These are phyloP conservation scores for Pocillopora grandis DNA, from an alignment of 92 coral and sea anemone genomes.

Conservation along the genomic window DNA sequence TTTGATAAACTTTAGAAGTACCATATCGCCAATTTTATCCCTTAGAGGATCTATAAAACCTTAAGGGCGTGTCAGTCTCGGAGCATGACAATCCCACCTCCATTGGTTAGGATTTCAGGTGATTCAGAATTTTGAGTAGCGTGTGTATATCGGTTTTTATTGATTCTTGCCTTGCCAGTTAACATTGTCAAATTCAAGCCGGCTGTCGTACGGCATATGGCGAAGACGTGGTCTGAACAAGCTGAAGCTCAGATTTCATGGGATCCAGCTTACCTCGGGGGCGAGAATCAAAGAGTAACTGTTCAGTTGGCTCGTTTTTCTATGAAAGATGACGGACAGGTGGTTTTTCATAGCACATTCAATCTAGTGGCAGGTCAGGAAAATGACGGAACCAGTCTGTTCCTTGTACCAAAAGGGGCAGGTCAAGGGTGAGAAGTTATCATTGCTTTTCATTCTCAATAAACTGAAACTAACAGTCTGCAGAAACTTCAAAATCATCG, in stretches of 20 bases:
- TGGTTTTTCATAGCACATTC: slow-evolving; percentile 26
- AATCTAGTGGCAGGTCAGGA: slow-evolving; percentile 21
- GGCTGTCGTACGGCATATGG: background rate
- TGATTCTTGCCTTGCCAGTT: background rate
- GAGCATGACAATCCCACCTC: no score
- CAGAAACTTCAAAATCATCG: no score
- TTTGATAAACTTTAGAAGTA: no score
- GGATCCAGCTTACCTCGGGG: slow-evolving; percentile 33
- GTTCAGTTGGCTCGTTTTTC: slow-evolving; percentile 35
- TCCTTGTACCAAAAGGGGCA: slow-evolving; percentile 33
- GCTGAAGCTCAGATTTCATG: slow-evolving; percentile 4
- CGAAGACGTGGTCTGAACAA: slow-evolving; percentile 16
- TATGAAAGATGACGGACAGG: slow-evolving; percentile 18
- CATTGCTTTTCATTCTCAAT: no score
- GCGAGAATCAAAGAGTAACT: slow-evolving; percentile 8
- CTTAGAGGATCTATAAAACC: background rate
- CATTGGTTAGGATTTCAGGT: no score
- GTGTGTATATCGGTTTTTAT: background rate
- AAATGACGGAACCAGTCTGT: slow-evolving; percentile 26
- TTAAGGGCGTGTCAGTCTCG: no score
- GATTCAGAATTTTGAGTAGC: no score
- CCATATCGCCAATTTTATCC: no score
- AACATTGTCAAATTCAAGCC: background rate
- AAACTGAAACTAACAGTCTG: no score
- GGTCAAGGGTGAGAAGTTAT: slow-evolving; percentile 38